phyloP scores from a whole-genome alignment of 2,113 vertebrate species.

The Cyanoderma ruficeps region DNA sequence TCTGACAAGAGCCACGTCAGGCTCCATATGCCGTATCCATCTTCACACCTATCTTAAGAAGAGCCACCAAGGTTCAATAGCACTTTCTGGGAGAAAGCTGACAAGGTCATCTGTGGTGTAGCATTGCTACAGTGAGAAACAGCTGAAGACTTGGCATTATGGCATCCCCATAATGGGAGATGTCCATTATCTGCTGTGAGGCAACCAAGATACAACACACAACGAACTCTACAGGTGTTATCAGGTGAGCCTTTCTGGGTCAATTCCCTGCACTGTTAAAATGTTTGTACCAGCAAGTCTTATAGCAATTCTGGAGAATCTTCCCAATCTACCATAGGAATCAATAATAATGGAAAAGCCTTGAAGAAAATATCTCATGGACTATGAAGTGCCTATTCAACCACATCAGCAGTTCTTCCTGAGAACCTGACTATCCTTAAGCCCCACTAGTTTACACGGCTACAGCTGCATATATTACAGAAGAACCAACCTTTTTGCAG shows the following conservation, averaged over 20 bases:
- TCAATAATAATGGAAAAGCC: neutral
- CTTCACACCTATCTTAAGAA: neutral
- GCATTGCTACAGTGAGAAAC: neutral
- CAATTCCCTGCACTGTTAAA: neutral
- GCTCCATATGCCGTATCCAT: accelerated
- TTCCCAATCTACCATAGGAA: neutral
- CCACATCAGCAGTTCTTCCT: neutral
- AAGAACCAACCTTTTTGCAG: neutral
- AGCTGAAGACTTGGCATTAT: neutral
- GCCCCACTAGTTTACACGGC: neutral
- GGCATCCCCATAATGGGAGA: neutral
- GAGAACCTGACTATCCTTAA: neutral
- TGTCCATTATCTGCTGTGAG: neutral
- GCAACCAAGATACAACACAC: neutral
- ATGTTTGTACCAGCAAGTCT: neutral
- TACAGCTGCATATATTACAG: neutral
- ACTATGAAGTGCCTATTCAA: neutral
- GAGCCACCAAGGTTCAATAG: neutral
- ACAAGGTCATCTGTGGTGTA: neutral
- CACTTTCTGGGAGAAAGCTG: neutral
- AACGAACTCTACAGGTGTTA: neutral
- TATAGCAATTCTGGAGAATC: neutral
- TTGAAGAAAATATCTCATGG: neutral
- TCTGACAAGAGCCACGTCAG: neutral
- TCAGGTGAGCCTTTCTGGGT: neutral